These are phyloP conservation scores for Epicauta chinensis DNA, from an alignment of 1,140 invertebrate genomes.

Conservation along the genomic window DNA sequence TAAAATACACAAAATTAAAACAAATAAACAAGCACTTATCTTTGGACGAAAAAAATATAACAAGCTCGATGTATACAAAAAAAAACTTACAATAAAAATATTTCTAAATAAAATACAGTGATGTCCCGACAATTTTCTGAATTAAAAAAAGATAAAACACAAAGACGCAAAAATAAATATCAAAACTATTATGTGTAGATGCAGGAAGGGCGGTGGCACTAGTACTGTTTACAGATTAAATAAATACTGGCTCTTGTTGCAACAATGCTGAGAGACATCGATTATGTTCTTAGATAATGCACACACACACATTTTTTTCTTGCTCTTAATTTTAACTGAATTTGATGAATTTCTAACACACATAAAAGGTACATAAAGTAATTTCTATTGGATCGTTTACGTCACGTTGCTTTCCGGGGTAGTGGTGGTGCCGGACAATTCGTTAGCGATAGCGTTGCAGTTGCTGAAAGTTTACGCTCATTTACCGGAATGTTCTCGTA, in stretches of 20 bases:
- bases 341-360: no score
- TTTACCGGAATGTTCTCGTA: conserved; percentile 41
- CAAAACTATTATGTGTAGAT: background rate
- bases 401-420: conserved; percentile 31
- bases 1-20: background rate
- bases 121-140: no score
- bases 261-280: conserved; percentile 11
- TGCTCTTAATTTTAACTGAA: no score
- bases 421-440: conserved; percentile 28
- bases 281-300: conserved; percentile 10
- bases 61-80: conserved; percentile 1
- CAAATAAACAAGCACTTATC: background rate
- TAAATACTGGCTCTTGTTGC: conserved; percentile 8
- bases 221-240: conserved; percentile 3
- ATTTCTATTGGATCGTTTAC: conserved; percentile 15
- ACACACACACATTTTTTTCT: no score
- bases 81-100: no score
- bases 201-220: conserved; percentile 3
- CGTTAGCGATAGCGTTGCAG: conserved; percentile 13
- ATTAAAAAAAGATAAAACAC: background rate
- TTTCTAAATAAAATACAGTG: no score
- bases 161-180: conserved; percentile 1
- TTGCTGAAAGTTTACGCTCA: conserved; percentile 26
- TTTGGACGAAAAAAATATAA: background rate
- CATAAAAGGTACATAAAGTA: conserved; percentile 31